Base-by-base conservation (phyloP, 2,888 invertebrate species). In the Meloe dianella region DNA sequence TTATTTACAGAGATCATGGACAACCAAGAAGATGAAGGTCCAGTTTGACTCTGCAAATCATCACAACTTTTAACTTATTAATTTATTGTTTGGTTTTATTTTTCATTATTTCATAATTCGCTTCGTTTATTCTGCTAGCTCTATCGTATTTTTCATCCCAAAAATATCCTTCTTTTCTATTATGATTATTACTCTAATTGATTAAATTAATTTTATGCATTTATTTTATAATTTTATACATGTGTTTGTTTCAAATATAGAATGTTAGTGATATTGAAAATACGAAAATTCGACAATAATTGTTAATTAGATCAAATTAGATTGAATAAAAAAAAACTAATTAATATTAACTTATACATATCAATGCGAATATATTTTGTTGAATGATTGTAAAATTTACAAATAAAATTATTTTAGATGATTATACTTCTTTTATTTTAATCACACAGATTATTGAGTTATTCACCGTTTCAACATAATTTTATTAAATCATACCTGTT, bases 1-100 rank as follows among this genome's bases (percentile, higher is more conserved):
- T 67, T 73, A 71, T 73, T 75, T 75, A 41, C 75, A 75, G 75
- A 73, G 68, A 61, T 71, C 61, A 67, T 67, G 69, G 72, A 72
- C 63, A 60, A 63, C 61, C 69, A 65, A 66, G 70, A 71, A 61
- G 73, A 72, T 61, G 75, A 73, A 54, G 70, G 69, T 66, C 67
- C 67, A 47, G 57, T 68, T 10, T 70, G 67, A 70, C 65, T 65
- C 24, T 64, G 38, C 64, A 41, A 65, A 65, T 24, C 56, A 63
- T 61, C 57, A 66, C 63, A 61, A 65, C 59, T 67, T 61, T 62
- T 58, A 67, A 57, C 67, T 69, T 66, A 62, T 66, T 67, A 68
- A 64, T 61, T 62, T 67, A 24, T 57, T 64, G 58, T 38, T 64
- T 65, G 59, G 9, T 51, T 24, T 51, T 20, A 47, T 20, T 20